Base-by-base conservation (phyloP, 37 sponge, comb jelly and placozoan genomes). In the Cladorhizidae sp. region DNA sequence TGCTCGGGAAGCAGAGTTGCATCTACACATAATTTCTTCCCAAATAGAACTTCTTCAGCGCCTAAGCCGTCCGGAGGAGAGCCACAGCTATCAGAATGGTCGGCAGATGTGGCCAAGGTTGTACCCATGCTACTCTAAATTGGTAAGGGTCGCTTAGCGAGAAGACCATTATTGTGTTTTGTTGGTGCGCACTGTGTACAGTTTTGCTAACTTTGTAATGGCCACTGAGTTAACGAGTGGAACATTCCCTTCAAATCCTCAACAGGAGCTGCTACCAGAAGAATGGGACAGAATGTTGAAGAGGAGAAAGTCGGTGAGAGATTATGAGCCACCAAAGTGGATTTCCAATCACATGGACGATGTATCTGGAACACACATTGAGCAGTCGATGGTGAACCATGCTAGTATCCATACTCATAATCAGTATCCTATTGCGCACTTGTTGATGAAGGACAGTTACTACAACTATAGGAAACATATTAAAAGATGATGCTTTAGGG, bases 311-410 rank as follows among this genome's bases (percentile, higher is more conserved):
- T 43, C 73, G 3, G 76, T 88, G 20, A 40, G 68, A n/a, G 72
- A 73, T 23, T 93, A 93, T 71, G 59, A 61, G 18, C 93, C 93
- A 11, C 93, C 93, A 3, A 80, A 40, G 22, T 84, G 89, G 86
- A 73, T 20, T 17, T 88, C 86, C 2, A 57, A 56, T 40, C 41
- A 75, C 25, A 29, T 68, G 32, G 86, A 93, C 61, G 76, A 74
- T 23, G 89, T 93, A 0, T 81, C 85, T 35, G 93, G 93, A 8
- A 56, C 75, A 35, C 62, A 28, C 0, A 52, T 81, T 18, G 70
- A 73, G 40, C 32, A 74, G 6, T 75, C 86, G 21, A 93, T 86
- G 89, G 87, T 81, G 12, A 68, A 64, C 6, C 85, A 74, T 70
- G 83, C 93, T 33, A 93, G 93, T 93, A 93, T 93, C 89, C 83